These are phyloP conservation scores for Aleiodes sp. DNA, from an alignment of 1,140 invertebrate genomes.

Conservation along the genomic window DNA sequence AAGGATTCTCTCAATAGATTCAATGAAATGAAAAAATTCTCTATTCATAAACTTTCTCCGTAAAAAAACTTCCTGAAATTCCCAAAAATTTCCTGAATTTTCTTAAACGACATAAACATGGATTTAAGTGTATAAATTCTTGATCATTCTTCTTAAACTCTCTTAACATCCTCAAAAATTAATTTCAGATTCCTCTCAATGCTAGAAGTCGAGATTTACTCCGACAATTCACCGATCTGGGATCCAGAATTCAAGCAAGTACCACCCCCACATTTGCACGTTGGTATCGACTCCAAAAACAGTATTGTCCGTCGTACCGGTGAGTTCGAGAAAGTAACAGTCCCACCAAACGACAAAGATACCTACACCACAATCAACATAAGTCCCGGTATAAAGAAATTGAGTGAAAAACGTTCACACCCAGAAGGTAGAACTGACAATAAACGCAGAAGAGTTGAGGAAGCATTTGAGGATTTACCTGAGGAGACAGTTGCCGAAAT, in stretches of 20 bases:
- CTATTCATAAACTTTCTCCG: too few relatives aligned
- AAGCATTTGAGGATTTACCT: constrained; percentile 71
- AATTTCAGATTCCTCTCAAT: constrained; percentile 83
- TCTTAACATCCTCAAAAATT: constrained; percentile 42
- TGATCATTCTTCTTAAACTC: not conserved
- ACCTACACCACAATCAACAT: constrained; percentile 76
- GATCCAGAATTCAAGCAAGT: constrained; percentile 86
- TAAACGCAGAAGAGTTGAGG: constrained; percentile 60
- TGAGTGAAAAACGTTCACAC: constrained; percentile 55
- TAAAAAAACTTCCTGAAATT: not conserved
- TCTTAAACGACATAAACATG: not conserved
- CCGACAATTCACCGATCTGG: constrained; percentile 90
- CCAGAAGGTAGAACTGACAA: constrained; percentile 49
- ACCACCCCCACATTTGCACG: constrained; percentile 73
- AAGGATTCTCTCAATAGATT: too few relatives aligned
- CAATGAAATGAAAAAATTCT: too few relatives aligned
- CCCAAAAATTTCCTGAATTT: not conserved
- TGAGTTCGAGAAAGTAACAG: constrained; percentile 74
- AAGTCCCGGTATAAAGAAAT: constrained; percentile 68
- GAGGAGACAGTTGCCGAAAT: constrained; percentile 80
- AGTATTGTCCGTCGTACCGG: constrained; percentile 57
- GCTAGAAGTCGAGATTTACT: constrained; percentile 88
- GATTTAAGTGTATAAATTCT: not conserved
- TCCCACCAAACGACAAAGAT: constrained; percentile 71
- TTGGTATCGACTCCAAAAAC: constrained; percentile 50